Evolutionary conservation across 2,113 vertebrate species (phyloP), one percentile per base, ranked within the genome.

Genomic region (Sceloporus tristichus): DNA sequence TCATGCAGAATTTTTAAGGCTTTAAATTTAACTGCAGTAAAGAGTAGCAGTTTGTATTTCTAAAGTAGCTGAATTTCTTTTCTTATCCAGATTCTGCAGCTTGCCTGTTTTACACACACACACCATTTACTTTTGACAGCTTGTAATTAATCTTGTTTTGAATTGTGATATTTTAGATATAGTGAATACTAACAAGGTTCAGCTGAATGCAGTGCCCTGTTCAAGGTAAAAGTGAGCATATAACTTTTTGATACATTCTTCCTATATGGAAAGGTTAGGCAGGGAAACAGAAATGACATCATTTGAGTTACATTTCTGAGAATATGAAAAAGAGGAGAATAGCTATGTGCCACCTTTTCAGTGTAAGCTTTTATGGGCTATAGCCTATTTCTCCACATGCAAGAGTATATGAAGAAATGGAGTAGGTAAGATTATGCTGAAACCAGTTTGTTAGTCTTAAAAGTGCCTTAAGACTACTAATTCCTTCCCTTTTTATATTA

Each of bases 41-140:
- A 75, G 1, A 59, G 65, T 13, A 79, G 48, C 48, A 48, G 48
- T 48, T 56, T 82, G 18, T 75, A 68, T 87, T 54, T 82, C 65
- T 77, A 91, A 93, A 85, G 75, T 82, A 7, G 4, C n/a, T 76
- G 62, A 29, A 56, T 13, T 85, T n/a, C 62, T 84, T 93, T 86
- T 80, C 62, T 84, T 91, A 89, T 75, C 25, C 1, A 1, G 79
- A 91, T 59, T 78, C 74, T 65, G 54, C 19, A 79, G 40, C 19
- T 65, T 70, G 34, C 13, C 14, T 59, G 9, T 84, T 59, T 62
- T n/a, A 59, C 48, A 75, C 81, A 71, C 88, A 0, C 0, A 85
- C 1, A 42, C 2, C 29, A 0, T 25, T 71, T 54, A 70, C 53
- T 71, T 73, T 34, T 77, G 14, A 18, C 77, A 65, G 3, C 7